Evolutionary conservation across 1,140 invertebrate genomes (phyloP).

Genomic region (Parasteatoda tepidariorum): DNA sequence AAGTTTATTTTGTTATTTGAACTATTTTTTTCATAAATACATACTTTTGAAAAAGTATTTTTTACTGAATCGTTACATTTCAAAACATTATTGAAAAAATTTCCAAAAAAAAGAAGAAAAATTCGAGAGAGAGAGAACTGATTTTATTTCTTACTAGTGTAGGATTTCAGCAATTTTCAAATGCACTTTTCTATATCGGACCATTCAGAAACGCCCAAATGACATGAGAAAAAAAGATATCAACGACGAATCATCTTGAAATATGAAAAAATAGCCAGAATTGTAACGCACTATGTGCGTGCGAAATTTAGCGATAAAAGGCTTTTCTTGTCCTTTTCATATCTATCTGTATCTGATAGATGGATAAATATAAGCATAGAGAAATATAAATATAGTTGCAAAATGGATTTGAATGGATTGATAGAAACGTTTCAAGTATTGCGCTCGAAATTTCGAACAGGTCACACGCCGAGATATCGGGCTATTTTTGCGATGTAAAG

Average conservation of each 20-base stretch:
- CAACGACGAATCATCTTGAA: no score
- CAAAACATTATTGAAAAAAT: no score
- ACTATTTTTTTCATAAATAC: no score
- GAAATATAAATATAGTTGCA: constrained; percentile 38
- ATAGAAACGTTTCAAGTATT: constrained; percentile 59
- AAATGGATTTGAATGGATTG: constrained; percentile 52
- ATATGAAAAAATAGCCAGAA: background rate
- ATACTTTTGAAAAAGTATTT: no score
- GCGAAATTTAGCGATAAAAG: constrained; percentile 57
- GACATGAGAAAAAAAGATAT: no score
- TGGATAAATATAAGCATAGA: constrained; percentile 9
- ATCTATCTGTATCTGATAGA: constrained; percentile 42
- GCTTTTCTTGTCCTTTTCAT: constrained; percentile 55
- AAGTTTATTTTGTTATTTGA: no score
- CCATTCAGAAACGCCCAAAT: no score
- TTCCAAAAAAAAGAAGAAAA: no score
- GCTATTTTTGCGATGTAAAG: constrained; percentile 53
- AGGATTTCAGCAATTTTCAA: background rate
- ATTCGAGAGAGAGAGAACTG: no score
- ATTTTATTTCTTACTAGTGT: background rate
- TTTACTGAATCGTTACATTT: no score
- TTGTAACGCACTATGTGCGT: constrained; percentile 30
- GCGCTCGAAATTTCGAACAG: constrained; percentile 33
- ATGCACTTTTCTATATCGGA: background rate
- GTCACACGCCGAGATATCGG: constrained; percentile 23